Conservation (phyloP, 1,140 invertebrate genomes). For the Plodia interpunctella region DNA sequence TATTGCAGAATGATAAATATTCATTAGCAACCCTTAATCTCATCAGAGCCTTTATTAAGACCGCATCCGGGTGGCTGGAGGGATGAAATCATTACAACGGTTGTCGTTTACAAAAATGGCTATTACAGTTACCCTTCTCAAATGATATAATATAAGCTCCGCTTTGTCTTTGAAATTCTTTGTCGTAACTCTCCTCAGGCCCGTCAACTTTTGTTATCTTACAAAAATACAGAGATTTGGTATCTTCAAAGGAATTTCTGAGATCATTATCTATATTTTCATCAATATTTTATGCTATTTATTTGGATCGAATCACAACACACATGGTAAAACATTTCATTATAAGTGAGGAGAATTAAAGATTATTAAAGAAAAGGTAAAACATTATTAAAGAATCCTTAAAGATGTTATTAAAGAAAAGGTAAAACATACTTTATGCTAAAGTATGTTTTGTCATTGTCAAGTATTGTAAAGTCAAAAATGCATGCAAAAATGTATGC, state of each 20-base stretch:
- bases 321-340: too few relatives aligned
- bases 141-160: constrained; percentile 37
- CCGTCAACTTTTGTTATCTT: constrained; percentile 16
- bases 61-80: constrained; percentile 16
- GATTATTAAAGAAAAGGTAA: too few relatives aligned
- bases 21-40: constrained; percentile 4
- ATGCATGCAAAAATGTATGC: too few relatives aligned
- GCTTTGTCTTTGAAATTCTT: constrained; percentile 37
- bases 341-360: too few relatives aligned
- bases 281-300: too few relatives aligned
- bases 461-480: too few relatives aligned
- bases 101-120: constrained; percentile 41
- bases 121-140: constrained; percentile 42
- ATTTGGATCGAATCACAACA: too few relatives aligned
- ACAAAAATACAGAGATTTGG: neutral
- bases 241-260: neutral
- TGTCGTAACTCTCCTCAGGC: constrained; percentile 29
- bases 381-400: too few relatives aligned
- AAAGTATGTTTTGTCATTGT: too few relatives aligned
- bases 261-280: too few relatives aligned
- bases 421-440: too few relatives aligned
- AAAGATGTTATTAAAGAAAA: too few relatives aligned
- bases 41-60: neutral
- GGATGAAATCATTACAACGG: constrained; percentile 38
- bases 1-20: neutral